Evolutionary conservation across 2,113 vertebrate species (phyloP), one percentile per base, ranked within the genome.

Genomic region (Catharus fuscescens): DNA sequence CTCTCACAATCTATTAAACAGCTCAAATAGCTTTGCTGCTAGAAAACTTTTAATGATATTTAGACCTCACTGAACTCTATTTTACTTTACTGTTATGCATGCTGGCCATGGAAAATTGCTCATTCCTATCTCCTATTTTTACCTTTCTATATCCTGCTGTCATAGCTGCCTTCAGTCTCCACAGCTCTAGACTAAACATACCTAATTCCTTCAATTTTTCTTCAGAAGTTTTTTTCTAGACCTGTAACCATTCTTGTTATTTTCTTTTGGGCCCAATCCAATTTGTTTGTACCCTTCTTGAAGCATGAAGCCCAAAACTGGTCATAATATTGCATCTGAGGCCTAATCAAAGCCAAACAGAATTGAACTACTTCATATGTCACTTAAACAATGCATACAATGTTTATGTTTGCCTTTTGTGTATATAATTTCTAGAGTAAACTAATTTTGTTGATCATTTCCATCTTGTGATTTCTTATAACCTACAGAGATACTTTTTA

Each of bases 101-200:
- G 10, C 21, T 74, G 18, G 31, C 3, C 21, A 29, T 71, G 36
- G 21, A 92, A 92, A 92, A 64, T 8, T 83, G 4, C 70, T 94
- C 71, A 60, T 87, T 81, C 29, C 6, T 18, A 36, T 67, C 60
- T 81, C 44, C 36, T 90, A 4, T 90, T 94, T 96, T 95, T 85
- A 89, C 65, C 12, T 78, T 48, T 89, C 36, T 54, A 21, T 40
- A 71, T 38, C 47, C 34, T 92, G 26, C 52, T 96, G 50, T 86
- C 56, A 32, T 71, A 83, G 24, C 13, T 86, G 8, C 45, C 66
- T 92, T 92, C 59, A 60, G 24, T 57, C 60, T 93, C 34, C 28
- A 62, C 24, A 91, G 9, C 18, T 89, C 18, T 84, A 96, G 87
- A 96, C 93, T 94, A 96, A 96, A 96, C 92, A 95, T 74, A 24